phyloP scores from a whole-genome alignment of 2,888 invertebrate genomes.

The Macropis europaea region DNA sequence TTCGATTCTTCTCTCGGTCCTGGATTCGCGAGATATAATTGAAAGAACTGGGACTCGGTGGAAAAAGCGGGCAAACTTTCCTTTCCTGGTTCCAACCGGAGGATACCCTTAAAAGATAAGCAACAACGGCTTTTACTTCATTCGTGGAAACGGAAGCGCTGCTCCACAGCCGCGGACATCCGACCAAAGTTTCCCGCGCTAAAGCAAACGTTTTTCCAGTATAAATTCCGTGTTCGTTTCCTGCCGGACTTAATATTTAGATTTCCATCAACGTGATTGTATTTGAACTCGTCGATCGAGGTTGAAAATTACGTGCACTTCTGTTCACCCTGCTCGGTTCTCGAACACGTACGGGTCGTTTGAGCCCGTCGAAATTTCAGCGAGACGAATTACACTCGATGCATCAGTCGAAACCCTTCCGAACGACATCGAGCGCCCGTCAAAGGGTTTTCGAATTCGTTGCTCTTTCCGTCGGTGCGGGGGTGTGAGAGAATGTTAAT shows the following conservation, averaged over 20 bases:
- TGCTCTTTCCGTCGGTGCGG: constrained; percentile 45
- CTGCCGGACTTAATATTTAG: constrained; percentile 13
- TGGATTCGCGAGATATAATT: too few species aligned
- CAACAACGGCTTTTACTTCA: too few species aligned
- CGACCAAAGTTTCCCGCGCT: constrained; percentile 1
- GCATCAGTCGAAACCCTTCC: constrained; percentile 3
- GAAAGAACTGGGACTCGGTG: too few species aligned
- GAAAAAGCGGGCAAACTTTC: constrained; percentile 5
- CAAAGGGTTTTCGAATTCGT: constrained; percentile 35
- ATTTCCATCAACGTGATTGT: too few species aligned
- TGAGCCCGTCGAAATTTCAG: neutral
- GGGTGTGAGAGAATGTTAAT: constrained; percentile 43
- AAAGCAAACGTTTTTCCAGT: constrained; percentile 38
- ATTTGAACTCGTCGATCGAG: too few species aligned
- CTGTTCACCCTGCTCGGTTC: neutral
- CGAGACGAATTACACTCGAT: neutral
- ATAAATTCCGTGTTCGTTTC: neutral
- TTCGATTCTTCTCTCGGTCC: too few species aligned
- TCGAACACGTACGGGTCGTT: neutral
- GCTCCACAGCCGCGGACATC: too few species aligned
- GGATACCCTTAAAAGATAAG: constrained; percentile 11
- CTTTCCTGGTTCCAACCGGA: neutral
- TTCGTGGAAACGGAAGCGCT: too few species aligned
- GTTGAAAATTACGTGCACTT: neutral
- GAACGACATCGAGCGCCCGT: neutral